Evolutionary conservation across 1,140 invertebrate species (phyloP).

Genomic region (Zaprionus capensis): DNA sequence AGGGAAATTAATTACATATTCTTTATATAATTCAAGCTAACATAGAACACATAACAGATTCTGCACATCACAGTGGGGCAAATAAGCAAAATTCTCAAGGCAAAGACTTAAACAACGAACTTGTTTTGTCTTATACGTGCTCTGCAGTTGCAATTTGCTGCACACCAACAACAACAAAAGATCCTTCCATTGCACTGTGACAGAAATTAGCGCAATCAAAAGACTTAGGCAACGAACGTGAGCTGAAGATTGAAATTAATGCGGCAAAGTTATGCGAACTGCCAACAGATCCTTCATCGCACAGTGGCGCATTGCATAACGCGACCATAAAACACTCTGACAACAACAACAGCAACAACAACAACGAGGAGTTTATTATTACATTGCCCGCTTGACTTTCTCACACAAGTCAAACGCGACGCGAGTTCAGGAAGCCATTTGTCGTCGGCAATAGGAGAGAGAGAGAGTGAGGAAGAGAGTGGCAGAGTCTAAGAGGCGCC

Average conservation of each 20-base stretch:
- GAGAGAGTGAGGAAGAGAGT: constrained; percentile 14
- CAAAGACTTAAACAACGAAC: constrained; percentile 51
- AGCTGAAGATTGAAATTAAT: constrained; percentile 13
- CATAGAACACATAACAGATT: too few species aligned
- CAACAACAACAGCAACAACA: constrained; percentile 36
- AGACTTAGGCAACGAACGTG: constrained; percentile 55
- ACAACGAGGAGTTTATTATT: constrained; percentile 40
- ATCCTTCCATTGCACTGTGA: neutral
- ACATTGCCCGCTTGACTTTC: constrained; percentile 68
- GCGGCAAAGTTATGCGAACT: neutral
- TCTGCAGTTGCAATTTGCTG: too few species aligned
- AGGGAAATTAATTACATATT: too few species aligned
- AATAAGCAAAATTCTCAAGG: neutral
- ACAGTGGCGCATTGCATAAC: constrained; percentile 60
- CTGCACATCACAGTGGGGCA: neutral
- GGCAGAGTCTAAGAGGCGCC: constrained; percentile 9
- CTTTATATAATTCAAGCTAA: too few species aligned
- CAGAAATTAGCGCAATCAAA: constrained; percentile 68
- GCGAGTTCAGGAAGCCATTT: constrained; percentile 75
- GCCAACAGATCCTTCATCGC: constrained; percentile 24
- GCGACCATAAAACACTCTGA: constrained; percentile 75
- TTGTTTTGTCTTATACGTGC: constrained; percentile 5
- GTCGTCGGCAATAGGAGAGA: constrained; percentile 38
- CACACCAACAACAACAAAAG: neutral
- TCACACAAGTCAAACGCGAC: constrained; percentile 71